These are phyloP conservation scores for Cinclus mexicanus DNA, from an alignment of 2,113 vertebrate genomes.

Conservation along the genomic window DNA sequence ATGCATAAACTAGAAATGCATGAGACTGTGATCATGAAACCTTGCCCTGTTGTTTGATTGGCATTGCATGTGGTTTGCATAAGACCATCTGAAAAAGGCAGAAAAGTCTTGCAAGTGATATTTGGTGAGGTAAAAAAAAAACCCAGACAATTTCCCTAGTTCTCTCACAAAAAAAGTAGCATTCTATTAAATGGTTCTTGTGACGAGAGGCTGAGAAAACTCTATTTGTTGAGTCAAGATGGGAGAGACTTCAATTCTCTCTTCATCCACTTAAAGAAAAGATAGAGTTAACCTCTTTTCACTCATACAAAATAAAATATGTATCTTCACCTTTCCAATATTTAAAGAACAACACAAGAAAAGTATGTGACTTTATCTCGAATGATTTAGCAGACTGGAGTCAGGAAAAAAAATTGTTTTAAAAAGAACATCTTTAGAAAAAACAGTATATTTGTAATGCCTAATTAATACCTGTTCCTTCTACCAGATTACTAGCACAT, in stretches of 20 bases:
- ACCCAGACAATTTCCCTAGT: not conserved
- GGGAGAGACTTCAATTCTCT: not conserved
- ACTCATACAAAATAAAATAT: not conserved
- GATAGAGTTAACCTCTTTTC: not conserved
- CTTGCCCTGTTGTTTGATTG: not conserved
- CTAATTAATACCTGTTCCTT: not conserved
- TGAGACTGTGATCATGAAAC: not conserved
- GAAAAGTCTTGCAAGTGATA: not conserved
- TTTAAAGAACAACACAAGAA: not conserved
- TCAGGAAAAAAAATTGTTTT: not conserved
- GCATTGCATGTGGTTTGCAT: not conserved
- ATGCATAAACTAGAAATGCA: not conserved
- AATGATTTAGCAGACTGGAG: not conserved
- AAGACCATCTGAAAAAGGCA: not conserved
- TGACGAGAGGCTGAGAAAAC: not conserved
- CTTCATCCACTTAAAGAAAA: not conserved
- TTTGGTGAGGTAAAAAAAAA: not conserved
- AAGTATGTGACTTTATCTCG: not conserved
- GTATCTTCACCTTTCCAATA: not conserved
- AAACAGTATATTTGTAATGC: not conserved
- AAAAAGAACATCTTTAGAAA: not conserved
- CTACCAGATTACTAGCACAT: not conserved
- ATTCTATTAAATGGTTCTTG: not conserved
- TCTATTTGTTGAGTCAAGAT: not conserved
- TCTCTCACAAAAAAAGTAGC: not conserved